These are phyloP conservation scores for Drosophila austrosaltans DNA, from an alignment of 2,888 invertebrate genomes.

Conservation along the genomic window DNA sequence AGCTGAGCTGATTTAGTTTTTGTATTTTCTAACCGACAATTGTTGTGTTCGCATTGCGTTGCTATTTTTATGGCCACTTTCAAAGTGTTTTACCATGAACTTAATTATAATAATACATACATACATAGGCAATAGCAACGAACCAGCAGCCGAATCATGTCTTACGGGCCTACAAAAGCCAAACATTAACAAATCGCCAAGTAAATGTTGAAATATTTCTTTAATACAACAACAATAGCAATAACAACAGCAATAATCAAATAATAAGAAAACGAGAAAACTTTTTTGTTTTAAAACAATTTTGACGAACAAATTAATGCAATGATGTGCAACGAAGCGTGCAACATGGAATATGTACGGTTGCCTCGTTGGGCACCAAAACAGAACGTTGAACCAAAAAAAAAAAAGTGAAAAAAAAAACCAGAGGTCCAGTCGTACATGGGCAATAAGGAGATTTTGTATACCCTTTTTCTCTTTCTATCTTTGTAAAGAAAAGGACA, in stretches of 20 bases:
- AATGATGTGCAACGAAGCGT: conserved; percentile 71
- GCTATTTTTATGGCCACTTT: conserved; percentile 64
- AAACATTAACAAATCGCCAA: conserved; percentile 50
- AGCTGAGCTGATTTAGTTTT: conserved; percentile 54
- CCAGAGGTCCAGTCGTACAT: background rate
- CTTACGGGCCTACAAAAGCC: conserved; percentile 24
- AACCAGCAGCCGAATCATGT: conserved; percentile 42
- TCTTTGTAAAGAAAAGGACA: no score
- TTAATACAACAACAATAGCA: conserved; percentile 15
- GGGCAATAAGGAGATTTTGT: background rate
- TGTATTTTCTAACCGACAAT: conserved; percentile 42
- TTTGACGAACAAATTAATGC: conserved; percentile 62
- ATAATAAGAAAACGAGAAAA: conserved; percentile 11
- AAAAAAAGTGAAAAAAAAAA: background rate
- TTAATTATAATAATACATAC: conserved; percentile 58
- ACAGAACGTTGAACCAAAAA: conserved; percentile 68
- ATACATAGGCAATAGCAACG: conserved; percentile 18
- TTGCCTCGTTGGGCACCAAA: conserved; percentile 45
- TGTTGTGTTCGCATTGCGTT: conserved; percentile 45
- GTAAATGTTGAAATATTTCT: conserved; percentile 57
- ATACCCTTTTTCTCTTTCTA: background rate
- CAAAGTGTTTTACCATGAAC: conserved; percentile 68
- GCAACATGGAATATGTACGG: conserved; percentile 59
- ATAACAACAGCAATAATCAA: conserved; percentile 3
- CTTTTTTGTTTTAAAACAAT: background rate